Evolutionary conservation across 1,140 invertebrate genomes (phyloP).

Genomic region (Epicauta chinensis): DNA sequence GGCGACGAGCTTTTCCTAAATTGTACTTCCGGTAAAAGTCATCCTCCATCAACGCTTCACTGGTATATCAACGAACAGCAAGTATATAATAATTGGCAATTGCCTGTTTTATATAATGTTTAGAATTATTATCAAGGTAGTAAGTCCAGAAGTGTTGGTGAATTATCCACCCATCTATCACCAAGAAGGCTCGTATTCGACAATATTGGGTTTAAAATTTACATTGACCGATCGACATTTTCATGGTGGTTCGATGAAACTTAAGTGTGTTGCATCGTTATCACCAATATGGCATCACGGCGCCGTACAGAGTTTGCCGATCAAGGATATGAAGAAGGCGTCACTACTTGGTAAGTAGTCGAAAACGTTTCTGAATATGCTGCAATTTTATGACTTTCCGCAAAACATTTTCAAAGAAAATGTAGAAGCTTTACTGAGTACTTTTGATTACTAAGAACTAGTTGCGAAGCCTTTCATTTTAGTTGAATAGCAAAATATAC

Average conservation of each 20-base stretch:
- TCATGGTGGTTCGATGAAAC: constrained; percentile 50
- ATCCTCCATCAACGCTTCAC: constrained; percentile 65
- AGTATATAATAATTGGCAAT: constrained; percentile 51
- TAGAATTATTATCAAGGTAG: constrained; percentile 41
- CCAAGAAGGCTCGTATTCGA: constrained; percentile 50
- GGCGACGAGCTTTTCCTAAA: constrained; percentile 76
- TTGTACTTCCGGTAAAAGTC: constrained; percentile 75
- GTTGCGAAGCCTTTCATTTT: too few species aligned
- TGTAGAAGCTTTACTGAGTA: too few species aligned
- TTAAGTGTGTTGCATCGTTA: constrained; percentile 53
- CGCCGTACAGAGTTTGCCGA: too few species aligned
- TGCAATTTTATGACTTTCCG: too few species aligned
- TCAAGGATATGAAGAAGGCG: too few species aligned
- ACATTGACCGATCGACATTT: constrained; percentile 47
- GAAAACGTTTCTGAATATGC: too few species aligned
- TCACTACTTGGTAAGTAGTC: too few species aligned
- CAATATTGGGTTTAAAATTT: constrained; percentile 49
- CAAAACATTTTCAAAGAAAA: too few species aligned
- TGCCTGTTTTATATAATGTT: neutral
- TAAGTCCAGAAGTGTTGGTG: constrained; percentile 44
- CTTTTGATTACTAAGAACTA: too few species aligned
- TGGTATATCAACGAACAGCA: constrained; percentile 78
- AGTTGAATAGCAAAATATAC: too few species aligned
- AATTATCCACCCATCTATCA: constrained; percentile 47
- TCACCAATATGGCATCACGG: too few species aligned